These are phyloP conservation scores for Plectropomus leopardus DNA, from an alignment of 2,113 vertebrate species.

Conservation along the genomic window DNA sequence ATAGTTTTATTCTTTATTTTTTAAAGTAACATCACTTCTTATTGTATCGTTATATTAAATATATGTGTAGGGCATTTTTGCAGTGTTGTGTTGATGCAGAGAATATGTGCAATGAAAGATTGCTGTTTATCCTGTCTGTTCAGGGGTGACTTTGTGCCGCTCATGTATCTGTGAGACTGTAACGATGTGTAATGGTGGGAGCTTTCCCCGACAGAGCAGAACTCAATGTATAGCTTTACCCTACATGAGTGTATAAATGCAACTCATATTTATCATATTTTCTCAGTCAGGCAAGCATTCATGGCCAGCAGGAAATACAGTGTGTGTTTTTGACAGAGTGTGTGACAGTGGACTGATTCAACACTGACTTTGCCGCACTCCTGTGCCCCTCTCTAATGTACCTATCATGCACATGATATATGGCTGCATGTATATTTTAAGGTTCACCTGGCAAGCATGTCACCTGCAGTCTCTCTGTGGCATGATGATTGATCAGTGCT, in stretches of 20 bases:
- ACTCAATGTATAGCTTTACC: background rate
- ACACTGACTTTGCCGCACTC: constrained; percentile 54
- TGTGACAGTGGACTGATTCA: constrained; percentile 58
- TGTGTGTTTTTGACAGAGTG: constrained; percentile 61
- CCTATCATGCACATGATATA: constrained; percentile 82
- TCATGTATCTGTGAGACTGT: background rate
- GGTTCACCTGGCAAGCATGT: constrained; percentile 82
- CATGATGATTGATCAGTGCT: constrained; percentile 81
- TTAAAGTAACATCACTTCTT: too few relatives aligned
- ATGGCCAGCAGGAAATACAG: constrained; percentile 69
- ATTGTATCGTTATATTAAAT: too few relatives aligned
- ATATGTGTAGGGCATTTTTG: background rate
- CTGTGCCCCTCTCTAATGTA: constrained; percentile 75
- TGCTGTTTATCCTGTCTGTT: background rate
- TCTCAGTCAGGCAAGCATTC: constrained; percentile 51
- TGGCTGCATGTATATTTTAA: constrained; percentile 84
- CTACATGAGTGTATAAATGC: background rate
- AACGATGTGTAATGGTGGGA: background rate
- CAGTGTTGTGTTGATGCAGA: background rate
- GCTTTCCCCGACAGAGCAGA: background rate
- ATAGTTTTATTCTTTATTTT: too few relatives aligned
- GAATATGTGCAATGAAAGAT: background rate
- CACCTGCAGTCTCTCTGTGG: constrained; percentile 76
- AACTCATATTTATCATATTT: constrained; percentile 67
- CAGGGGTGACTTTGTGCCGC: background rate